Conservation (phyloP, 2,888 invertebrate species). For the Cyclophora punctaria region DNA sequence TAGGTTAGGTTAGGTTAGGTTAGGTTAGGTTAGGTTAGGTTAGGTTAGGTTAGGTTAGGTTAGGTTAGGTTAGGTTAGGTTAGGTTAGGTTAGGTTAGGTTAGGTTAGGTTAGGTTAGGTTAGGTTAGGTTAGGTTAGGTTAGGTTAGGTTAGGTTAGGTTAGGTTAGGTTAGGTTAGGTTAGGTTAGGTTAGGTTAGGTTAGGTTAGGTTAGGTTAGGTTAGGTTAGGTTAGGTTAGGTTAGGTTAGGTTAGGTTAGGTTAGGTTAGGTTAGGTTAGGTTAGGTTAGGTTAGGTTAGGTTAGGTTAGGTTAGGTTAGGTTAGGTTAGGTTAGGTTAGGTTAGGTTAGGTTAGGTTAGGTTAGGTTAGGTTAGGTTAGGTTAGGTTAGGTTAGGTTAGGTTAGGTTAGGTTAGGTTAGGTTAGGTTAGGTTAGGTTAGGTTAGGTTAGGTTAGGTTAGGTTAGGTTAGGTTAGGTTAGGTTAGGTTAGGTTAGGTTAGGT, state of each 20-base stretch:
- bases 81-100: slow-evolving; percentile 12
- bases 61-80: slow-evolving; percentile 16
- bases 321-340: slow-evolving; percentile 11
- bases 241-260: slow-evolving; percentile 10
- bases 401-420: slow-evolving; percentile 15
- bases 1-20: slow-evolving; percentile 7
- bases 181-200: slow-evolving; percentile 6
- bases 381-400: slow-evolving; percentile 10
- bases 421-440: slow-evolving; percentile 14
- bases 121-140: slow-evolving; percentile 19
- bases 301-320: slow-evolving; percentile 9
- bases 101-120: slow-evolving; percentile 19
- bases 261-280: slow-evolving; percentile 8
- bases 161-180: slow-evolving; percentile 10
- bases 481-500: slow-evolving; percentile 10
- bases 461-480: slow-evolving; percentile 16
- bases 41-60: slow-evolving; percentile 15
- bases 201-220: slow-evolving; percentile 8
- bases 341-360: slow-evolving; percentile 11
- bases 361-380: slow-evolving; percentile 8
- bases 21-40: slow-evolving; percentile 12
- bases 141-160: slow-evolving; percentile 18
- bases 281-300: slow-evolving; percentile 8
- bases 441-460: slow-evolving; percentile 15
- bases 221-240: slow-evolving; percentile 13